Base-by-base conservation (phyloP, 2,113 vertebrate genomes). In the Sceloporus tristichus region DNA sequence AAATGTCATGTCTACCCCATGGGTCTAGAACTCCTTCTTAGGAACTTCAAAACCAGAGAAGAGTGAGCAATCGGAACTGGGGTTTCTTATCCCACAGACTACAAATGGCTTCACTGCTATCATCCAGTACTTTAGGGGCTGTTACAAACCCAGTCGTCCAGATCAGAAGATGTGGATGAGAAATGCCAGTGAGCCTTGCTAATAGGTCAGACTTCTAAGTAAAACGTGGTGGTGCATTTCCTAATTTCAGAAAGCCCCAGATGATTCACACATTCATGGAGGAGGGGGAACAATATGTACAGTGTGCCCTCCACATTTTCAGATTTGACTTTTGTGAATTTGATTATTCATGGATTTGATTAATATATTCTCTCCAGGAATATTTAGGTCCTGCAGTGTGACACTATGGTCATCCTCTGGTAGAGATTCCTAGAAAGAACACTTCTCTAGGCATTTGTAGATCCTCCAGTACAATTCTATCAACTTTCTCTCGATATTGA, bases 1-100 rank as follows among this genome's bases (percentile, higher is more conserved):
- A 84, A 84, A 74, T 84, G 82, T 84, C 82, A 74, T 56, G 82
- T 38, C 82, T 74, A 18, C 82, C 82, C 82, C 53, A 74, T 53
- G n/a, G 82, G 48, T 59, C 70, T 59, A n/a, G 9, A 18, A 34
- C 10, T 25, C 29, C 29, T 84, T 74, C 82, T 74, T 56, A 84
- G 70, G n/a, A 19, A 14, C 82, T 83, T 53, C 65, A 71, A 48
- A 73, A n/a, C 13, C 68, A 59, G 48, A 29, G 29, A 74, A 74
- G 18, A 23, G 70, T 21, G 48, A 74, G 48, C 16, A 4, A 71
- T 53, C 71, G 6, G 21, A 53, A n/a, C 29, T 84, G 29, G 70
- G 34, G 34, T 56, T 56, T 74, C 70, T 73, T 19, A 74, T 74
- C 82, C 82, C 19, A 14, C 56, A 56, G 74, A 48, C 19, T 27